Conservation (phyloP, 2,888 invertebrate species). For the Panzeria rudis region DNA sequence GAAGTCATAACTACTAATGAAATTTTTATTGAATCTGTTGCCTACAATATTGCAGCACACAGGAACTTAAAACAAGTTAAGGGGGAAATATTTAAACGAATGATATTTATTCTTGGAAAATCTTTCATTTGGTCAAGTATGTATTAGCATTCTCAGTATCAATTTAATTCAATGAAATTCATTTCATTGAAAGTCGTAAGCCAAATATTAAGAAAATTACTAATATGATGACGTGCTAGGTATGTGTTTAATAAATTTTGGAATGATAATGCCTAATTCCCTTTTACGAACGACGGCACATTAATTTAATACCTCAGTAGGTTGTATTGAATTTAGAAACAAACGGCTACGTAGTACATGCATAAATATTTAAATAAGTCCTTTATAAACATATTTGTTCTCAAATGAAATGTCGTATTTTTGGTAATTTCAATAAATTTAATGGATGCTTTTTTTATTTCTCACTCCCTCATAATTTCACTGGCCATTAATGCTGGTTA, state of each 20-base stretch:
- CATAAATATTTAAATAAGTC: background rate
- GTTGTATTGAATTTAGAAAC: slow-evolving; percentile 4
- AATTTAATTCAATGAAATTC: slow-evolving; percentile 69
- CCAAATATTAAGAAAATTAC: slow-evolving; percentile 27
- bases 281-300: background rate
- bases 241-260: slow-evolving; percentile 1
- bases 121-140: slow-evolving; percentile 1
- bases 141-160: slow-evolving; percentile 44
- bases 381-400: slow-evolving; percentile 1
- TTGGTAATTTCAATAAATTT: slow-evolving; percentile 33
- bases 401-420: background rate
- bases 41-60: background rate
- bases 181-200: slow-evolving; percentile 35
- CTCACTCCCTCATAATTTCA: background rate
- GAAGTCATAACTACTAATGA: slow-evolving; percentile 17
- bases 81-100: background rate
- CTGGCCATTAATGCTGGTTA: background rate
- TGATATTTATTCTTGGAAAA: background rate
- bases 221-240: background rate
- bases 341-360: background rate
- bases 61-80: background rate
- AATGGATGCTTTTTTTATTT: background rate
- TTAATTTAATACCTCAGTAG: background rate
- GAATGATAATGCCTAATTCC: too few species aligned
- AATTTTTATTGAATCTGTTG: slow-evolving; percentile 52